Percentiles rank a stretch among this genome's conserved stretches.
Conservation (phyloP, 2,888 invertebrate genomes). For the Epinotia bilunana region DNA sequence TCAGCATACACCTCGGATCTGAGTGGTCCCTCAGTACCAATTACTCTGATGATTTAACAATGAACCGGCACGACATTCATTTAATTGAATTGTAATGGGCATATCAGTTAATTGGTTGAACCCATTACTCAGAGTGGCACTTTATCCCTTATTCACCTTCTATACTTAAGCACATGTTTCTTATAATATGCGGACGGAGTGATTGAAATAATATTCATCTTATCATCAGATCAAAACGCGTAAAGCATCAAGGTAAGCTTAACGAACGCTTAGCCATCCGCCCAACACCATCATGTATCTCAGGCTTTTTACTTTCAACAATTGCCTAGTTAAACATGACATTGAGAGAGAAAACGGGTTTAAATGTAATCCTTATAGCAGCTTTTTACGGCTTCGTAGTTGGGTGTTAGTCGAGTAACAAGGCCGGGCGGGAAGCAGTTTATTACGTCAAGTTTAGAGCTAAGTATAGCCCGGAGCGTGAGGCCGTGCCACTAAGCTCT, state of each 20-base stretch:
- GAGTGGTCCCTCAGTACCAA: slow-evolving; percentile 26
- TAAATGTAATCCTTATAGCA: slow-evolving; percentile 50
- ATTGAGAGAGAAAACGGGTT: slow-evolving; percentile 45
- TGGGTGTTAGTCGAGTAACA: slow-evolving; percentile 43
- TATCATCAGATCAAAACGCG: background rate
- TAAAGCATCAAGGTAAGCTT: too few relatives aligned
- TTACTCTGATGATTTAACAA: slow-evolving; percentile 30
- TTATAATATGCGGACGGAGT: slow-evolving; percentile 1
- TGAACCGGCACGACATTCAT: slow-evolving; percentile 12
- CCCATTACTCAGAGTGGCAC: slow-evolving; percentile 25
- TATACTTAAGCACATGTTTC: background rate
- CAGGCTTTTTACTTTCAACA: slow-evolving; percentile 18
- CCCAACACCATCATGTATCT: slow-evolving; percentile 11
- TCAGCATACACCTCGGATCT: background rate
- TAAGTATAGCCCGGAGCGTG: slow-evolving; percentile 25
- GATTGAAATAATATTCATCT: slow-evolving; percentile 4
- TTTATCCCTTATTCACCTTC: slow-evolving; percentile 11
- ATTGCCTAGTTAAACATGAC: slow-evolving; percentile 21
- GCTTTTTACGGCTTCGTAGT: slow-evolving; percentile 58
- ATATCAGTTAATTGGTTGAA: slow-evolving; percentile 22
- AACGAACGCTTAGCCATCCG: slow-evolving; percentile 25
- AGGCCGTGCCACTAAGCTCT: background rate
- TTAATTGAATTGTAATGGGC: slow-evolving; percentile 29
- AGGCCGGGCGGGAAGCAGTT: slow-evolving; percentile 48
- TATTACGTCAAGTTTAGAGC: slow-evolving; percentile 25